Percentiles rank a stretch among this genome's conserved stretches.
phyloP scores from a whole-genome alignment of 2,113 vertebrate species.

The Poeciliopsis prolifica region DNA sequence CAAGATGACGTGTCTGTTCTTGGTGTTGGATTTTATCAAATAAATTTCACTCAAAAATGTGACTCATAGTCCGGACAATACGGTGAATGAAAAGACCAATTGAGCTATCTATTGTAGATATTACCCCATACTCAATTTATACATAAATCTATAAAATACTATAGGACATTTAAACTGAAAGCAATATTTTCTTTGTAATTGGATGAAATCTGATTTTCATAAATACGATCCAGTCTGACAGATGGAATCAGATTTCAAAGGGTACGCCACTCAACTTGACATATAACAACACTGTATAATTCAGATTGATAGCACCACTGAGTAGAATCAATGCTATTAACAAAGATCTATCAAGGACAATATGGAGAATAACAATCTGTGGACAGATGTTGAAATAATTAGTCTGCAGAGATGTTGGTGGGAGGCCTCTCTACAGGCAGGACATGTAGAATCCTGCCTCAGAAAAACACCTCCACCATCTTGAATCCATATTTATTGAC shows the following conservation, averaged over 20 bases:
- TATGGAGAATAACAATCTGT: background rate
- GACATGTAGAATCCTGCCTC: background rate
- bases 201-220: background rate
- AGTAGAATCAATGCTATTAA: background rate
- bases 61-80: no score
- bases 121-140: no score
- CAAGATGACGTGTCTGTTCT: no score
- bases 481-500: background rate
- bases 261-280: background rate
- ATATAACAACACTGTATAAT: background rate
- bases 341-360: background rate
- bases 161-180: background rate
- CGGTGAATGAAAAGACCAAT: no score
- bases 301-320: background rate
- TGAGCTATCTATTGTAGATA: no score
- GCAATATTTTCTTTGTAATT: no score
- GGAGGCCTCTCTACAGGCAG: background rate
- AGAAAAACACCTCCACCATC: background rate
- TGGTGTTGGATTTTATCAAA: no score
- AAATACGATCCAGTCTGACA: no score
- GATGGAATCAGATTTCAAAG: background rate
- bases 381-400: background rate
- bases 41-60: no score
- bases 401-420: background rate
- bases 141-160: no score